Percentiles rank a stretch among this genome's conserved stretches.
Conservation (phyloP, 1,140 invertebrate species). For the Drosophila bipectinata region DNA sequence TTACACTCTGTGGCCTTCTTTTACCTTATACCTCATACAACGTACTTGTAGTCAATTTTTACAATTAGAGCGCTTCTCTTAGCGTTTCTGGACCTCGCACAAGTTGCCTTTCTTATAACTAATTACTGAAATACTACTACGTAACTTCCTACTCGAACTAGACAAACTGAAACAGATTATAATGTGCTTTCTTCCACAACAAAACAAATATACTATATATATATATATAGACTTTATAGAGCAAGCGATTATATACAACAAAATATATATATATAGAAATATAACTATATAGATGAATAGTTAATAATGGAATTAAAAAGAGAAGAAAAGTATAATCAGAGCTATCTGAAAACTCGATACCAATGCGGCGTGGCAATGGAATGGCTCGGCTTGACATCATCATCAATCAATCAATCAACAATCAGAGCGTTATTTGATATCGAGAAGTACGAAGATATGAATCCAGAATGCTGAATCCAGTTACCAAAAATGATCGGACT, state of each 20-base stretch:
- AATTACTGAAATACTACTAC: conserved; percentile 41
- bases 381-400: conserved; percentile 10
- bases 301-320: conserved; percentile 22
- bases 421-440: conserved; percentile 36
- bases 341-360: conserved; percentile 26
- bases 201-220: conserved; percentile 1
- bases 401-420: conserved; percentile 23
- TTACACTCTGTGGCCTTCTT: conserved; percentile 79
- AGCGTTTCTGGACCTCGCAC: conserved; percentile 48
- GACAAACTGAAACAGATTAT: conserved; percentile 50
- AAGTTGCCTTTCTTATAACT: conserved; percentile 69
- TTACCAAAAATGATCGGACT: conserved; percentile 23
- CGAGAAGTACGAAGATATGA: background rate
- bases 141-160: conserved; percentile 59
- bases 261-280: conserved; percentile 22
- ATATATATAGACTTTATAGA: conserved; percentile 18
- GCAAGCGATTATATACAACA: conserved; percentile 9
- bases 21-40: conserved; percentile 78
- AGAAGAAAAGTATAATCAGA: conserved; percentile 39
- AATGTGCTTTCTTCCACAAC: conserved; percentile 54
- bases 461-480: background rate
- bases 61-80: conserved; percentile 41
- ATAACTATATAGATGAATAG: conserved; percentile 21
- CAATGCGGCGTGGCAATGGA: conserved; percentile 13
- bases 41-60: conserved; percentile 81